Evolutionary conservation across 2,888 invertebrate species (phyloP), one percentile per base, ranked within the genome.

Genomic region (Trissoscelio sp.): DNA sequence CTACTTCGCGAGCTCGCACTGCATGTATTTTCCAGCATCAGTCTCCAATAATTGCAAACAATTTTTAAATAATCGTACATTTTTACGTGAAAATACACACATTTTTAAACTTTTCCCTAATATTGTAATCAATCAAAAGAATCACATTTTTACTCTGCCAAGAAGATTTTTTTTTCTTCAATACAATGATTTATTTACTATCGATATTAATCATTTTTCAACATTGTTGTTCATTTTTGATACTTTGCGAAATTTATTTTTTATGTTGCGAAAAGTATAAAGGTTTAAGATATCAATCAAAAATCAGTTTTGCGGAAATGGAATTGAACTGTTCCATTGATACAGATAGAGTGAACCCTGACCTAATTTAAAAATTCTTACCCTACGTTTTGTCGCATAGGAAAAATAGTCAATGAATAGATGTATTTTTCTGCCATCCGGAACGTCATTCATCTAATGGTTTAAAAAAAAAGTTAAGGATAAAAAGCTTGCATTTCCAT

Each of bases 381-480:
- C 75, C 67, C 75, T 51, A 22, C 67, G 75, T 75, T 75, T 75
- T 75, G 58, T 58, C 24, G 37, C 24, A 37, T 22, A 39, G 73
- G 20, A 75, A 60, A 60, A 75, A 67, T 67, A 44, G 58, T 51
- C 22, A 42, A 66, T 67, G 75, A 75, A 75, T 75, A 67, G 58
- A 58, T 46, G 31, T 51, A 4, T 57, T 58, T 58, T 67, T 42
- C n/a, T 37, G 46, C 18, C 34, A 64, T 20, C 34, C 44, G 42
- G 57, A 64, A 69, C 69, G 58, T 77, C 62, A 77, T 77, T 62
- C 69, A 62, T 77, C 77, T 77, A 77, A 60, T 69, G 37, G 77
- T 69, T 60, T 20, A 51, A 67, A 75, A 75, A 66, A 75, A 75
- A 66, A 75, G 48, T 48, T 53, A 22, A 7, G 39, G 44, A 75